Evolutionary conservation across 2,888 invertebrate species (phyloP).

Genomic region (Elysia crispata): DNA sequence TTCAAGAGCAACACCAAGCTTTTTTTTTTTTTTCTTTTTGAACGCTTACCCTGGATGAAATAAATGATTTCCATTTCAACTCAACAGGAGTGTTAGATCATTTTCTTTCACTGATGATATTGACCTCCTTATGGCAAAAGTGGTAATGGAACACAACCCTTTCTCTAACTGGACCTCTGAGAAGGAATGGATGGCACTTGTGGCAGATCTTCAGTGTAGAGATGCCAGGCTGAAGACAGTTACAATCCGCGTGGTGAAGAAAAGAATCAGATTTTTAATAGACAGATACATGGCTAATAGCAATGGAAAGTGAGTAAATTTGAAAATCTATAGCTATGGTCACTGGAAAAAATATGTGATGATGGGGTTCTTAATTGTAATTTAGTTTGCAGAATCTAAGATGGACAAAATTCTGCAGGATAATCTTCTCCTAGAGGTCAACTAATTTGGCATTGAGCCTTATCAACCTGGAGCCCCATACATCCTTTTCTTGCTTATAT

Average conservation of each 20-base stretch:
- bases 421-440: no score
- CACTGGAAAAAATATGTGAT: no score
- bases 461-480: no score
- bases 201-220: slow-evolving; percentile 36
- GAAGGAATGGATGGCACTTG: slow-evolving; percentile 40
- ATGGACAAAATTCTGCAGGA: no score
- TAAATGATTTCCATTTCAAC: no score
- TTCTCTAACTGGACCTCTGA: slow-evolving; percentile 41
- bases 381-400: no score
- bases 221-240: slow-evolving; percentile 34
- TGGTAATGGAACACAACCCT: slow-evolving; percentile 44
- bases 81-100: slow-evolving; percentile 40
- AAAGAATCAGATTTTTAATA: slow-evolving; percentile 46
- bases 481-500: no score
- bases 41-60: no score
- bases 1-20: no score
- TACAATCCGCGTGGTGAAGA: slow-evolving; percentile 43
- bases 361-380: no score
- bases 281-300: slow-evolving; percentile 48
- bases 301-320: slow-evolving; percentile 44
- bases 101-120: slow-evolving; percentile 49
- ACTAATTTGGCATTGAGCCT: no score
- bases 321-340: not conserved
- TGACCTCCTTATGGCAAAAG: slow-evolving; percentile 47
- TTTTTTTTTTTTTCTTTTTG: no score